Base-by-base conservation (phyloP, 2,888 invertebrate species). In the Leucania comma region DNA sequence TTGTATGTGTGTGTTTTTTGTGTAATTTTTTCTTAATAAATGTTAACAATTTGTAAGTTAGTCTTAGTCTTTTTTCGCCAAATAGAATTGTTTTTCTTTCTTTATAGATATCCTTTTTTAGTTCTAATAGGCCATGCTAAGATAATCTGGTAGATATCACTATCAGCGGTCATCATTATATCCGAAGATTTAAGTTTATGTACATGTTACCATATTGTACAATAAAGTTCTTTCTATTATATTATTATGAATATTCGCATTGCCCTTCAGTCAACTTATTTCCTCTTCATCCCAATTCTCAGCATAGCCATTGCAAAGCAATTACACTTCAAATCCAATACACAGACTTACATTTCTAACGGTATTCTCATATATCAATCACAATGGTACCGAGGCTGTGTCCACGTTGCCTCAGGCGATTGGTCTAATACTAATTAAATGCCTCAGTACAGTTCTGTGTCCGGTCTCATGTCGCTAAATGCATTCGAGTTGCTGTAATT, bases 391-490 rank as follows among this genome's bases (percentile, higher is more conserved):
- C 69, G 68, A 80, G 72, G 72, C 75, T 46, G 61, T 50, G 74
- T 72, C 63, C 74, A 48, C 66, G 75, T 74, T 58, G 88, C 90
- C 82, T 72, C 69, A 71, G 88, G 90, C 88, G 75, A 90, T 87
- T 83, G 84, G 81, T 86, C 88, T 90, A 90, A 90, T 91, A 88
- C 89, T 91, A 90, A 91, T 91, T 91, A 91, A 91, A 90, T 89
- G 89, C 88, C 86, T 85, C 72, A 80, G 84, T 83, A 77, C 78
- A 71, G 77, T 56, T 58, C 81, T 78, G 53, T 77, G 74, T 68
- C 68, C 59, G 42, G 74, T 57, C 72, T 71, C 70, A 62, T 81
- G 77, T 80, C 61, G 35, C 54, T 75, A 75, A 83, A 81, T 79
- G 65, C 72, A 74, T 69, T 63, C 68, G 51, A 61, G 60, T 48